phyloP scores from a whole-genome alignment of 2,113 vertebrate genomes.

The Salvator merianae region DNA sequence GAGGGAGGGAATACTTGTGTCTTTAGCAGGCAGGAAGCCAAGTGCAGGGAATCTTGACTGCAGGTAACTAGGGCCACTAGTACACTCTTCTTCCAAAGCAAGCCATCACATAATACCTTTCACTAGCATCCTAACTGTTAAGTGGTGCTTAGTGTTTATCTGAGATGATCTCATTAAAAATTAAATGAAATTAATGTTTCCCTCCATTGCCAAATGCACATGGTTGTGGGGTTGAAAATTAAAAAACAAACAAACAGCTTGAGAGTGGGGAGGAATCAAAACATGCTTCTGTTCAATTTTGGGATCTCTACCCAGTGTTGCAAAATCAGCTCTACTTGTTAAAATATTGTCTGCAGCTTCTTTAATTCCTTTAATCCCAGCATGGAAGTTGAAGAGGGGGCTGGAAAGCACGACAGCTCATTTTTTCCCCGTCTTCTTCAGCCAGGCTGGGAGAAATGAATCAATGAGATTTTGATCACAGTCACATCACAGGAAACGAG shows the following conservation, averaged over 20 bases:
- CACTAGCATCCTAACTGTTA: conserved; percentile 70
- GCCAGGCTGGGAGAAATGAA: conserved; percentile 8
- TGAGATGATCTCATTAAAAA: conserved; percentile 69
- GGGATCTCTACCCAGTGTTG: conserved; percentile 26
- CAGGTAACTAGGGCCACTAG: conserved; percentile 34
- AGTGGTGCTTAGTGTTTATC: conserved; percentile 63
- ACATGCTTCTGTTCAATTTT: neutral
- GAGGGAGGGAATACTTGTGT: conserved; percentile 14
- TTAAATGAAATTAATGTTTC: conserved; percentile 69
- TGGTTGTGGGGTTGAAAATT: neutral
- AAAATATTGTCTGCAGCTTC: neutral
- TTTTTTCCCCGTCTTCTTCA: neutral
- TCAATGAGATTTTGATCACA: neutral
- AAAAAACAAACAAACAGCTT: neutral
- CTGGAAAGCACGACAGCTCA: neutral
- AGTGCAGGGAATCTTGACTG: conserved; percentile 27
- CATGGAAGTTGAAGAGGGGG: neutral
- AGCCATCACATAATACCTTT: conserved; percentile 54
- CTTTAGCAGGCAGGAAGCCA: conserved; percentile 32
- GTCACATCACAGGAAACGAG: neutral
- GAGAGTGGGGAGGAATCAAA: neutral
- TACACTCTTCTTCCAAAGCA: conserved; percentile 60
- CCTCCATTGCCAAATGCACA: conserved; percentile 56
- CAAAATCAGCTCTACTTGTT: neutral
- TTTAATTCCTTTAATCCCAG: conserved; percentile 25